A percentile compares a stretch with the other conserved stretches of the same genome.
Evolutionary conservation across 2,797 vertebrate species (phyloP).

Genomic region (Cygnus olor): DNA sequence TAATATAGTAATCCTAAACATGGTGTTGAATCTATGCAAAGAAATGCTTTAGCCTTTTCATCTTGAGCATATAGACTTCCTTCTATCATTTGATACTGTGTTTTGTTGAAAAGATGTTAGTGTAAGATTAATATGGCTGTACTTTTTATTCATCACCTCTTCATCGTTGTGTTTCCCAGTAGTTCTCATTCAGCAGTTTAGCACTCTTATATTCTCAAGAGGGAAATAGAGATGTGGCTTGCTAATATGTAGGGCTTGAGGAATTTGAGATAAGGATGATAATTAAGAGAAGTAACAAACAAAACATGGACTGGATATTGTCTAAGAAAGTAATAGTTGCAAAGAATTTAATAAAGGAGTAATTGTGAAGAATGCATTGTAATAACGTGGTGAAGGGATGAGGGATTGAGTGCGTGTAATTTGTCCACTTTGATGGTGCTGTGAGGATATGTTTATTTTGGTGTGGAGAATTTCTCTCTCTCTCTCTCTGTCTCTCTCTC

Average conservation of each 20-base stretch:
- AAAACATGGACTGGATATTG: too few species aligned
- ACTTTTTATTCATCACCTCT: background rate
- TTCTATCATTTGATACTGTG: background rate
- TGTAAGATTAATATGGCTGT: background rate
- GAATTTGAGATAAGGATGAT: too few species aligned
- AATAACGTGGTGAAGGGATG: too few species aligned
- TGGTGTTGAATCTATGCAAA: background rate
- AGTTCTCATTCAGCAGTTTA: background rate
- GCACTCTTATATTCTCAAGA: background rate
- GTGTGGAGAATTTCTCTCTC: too few species aligned
- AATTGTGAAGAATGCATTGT: too few species aligned
- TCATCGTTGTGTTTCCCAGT: background rate
- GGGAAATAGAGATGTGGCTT: background rate
- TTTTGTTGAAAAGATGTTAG: background rate
- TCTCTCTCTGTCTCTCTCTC: too few species aligned
- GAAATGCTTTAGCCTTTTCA: background rate
- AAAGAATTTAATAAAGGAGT: too few species aligned
- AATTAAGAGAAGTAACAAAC: too few species aligned
- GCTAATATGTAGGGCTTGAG: background rate
- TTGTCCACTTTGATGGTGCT: too few species aligned
- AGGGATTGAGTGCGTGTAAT: too few species aligned
- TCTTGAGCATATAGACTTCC: background rate
- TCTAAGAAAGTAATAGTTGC: too few species aligned
- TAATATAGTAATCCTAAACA: background rate
- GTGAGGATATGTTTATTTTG: too few species aligned